A percentile compares a stretch with the other conserved stretches of the same genome.
Evolutionary conservation across 2,888 invertebrate species (phyloP).

Genomic region (Eilema caniola): DNA sequence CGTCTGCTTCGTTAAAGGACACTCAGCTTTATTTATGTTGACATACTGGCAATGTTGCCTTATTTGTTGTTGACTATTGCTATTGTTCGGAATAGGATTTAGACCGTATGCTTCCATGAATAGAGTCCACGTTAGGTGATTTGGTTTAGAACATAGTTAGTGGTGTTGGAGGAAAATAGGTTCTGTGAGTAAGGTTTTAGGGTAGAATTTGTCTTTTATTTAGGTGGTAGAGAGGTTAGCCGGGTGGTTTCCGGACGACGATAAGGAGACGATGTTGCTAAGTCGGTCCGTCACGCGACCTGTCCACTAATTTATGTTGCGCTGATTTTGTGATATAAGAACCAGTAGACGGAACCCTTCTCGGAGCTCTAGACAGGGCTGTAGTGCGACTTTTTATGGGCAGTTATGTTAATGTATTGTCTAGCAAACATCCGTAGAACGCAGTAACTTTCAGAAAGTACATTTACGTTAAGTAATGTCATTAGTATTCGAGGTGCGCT

Average conservation of each 20-base stretch:
- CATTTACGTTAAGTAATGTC: slow-evolving; percentile 39
- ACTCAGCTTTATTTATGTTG: slow-evolving; percentile 86
- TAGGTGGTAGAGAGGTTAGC: slow-evolving; percentile 61
- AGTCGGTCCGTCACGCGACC: slow-evolving; percentile 85
- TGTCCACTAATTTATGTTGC: slow-evolving; percentile 85
- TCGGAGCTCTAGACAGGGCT: slow-evolving; percentile 46
- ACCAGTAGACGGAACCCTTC: slow-evolving; percentile 70
- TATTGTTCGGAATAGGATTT: slow-evolving; percentile 56
- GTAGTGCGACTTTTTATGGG: slow-evolving; percentile 48
- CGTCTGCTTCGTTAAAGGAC: slow-evolving; percentile 86
- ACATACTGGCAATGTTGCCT: slow-evolving; percentile 84
- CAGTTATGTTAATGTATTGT: slow-evolving; percentile 76
- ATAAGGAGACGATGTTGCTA: slow-evolving; percentile 82
- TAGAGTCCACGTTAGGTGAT: slow-evolving; percentile 69
- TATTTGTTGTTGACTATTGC: slow-evolving; percentile 74
- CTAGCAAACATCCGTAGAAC: slow-evolving; percentile 63
- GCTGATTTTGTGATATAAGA: slow-evolving; percentile 80
- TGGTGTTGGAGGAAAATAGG: slow-evolving; percentile 64
- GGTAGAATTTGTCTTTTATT: slow-evolving; percentile 59
- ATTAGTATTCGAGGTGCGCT: slow-evolving; percentile 39
- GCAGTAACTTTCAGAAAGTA: slow-evolving; percentile 38
- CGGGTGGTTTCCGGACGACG: slow-evolving; percentile 77
- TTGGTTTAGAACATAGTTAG: slow-evolving; percentile 46
- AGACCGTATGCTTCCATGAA: slow-evolving; percentile 61
- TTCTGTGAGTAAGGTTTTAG: slow-evolving; percentile 65